phyloP scores from a whole-genome alignment of 2,888 invertebrate genomes.

The Hydriomena furcata region DNA sequence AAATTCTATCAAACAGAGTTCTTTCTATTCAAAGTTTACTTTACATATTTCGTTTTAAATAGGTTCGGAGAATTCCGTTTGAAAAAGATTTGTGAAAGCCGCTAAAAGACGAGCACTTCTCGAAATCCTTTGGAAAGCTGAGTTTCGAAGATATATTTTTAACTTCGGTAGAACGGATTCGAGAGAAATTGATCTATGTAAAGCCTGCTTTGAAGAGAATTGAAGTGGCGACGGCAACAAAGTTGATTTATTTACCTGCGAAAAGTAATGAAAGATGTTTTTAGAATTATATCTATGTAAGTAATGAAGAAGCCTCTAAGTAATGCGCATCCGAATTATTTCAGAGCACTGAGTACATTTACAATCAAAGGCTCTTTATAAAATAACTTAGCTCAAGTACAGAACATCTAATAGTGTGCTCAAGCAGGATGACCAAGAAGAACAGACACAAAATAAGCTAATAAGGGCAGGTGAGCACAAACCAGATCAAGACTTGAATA shows the following conservation, averaged over 20 bases:
- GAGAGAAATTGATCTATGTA: conserved; percentile 27
- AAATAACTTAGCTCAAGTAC: too few relatives aligned
- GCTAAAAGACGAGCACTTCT: conserved; percentile 31
- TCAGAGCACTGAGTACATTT: too few relatives aligned
- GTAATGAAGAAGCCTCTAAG: too few relatives aligned
- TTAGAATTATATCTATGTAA: too few relatives aligned
- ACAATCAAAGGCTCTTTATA: too few relatives aligned
- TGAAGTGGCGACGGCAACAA: conserved; percentile 8
- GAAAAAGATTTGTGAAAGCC: conserved; percentile 33
- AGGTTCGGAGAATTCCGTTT: conserved; percentile 31
- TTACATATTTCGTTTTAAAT: conserved; percentile 27
- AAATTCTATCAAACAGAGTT: conserved; percentile 22
- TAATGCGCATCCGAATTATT: too few relatives aligned
- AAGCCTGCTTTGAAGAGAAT: conserved; percentile 17
- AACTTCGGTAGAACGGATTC: conserved; percentile 39
- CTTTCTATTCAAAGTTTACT: conserved; percentile 21
- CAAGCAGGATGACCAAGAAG: too few relatives aligned
- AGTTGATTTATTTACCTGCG: conserved; percentile 7
- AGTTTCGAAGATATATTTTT: conserved; percentile 38
- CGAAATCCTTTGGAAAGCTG: conserved; percentile 38
- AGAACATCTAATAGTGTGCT: too few relatives aligned
- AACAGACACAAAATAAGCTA: too few relatives aligned
- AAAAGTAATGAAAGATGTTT: background rate
- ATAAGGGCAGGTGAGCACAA: too few relatives aligned
- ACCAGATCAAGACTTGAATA: too few relatives aligned